These are phyloP conservation scores for Eumacrocentrus americanus DNA, from an alignment of 2,888 invertebrate genomes.

Conservation along the genomic window DNA sequence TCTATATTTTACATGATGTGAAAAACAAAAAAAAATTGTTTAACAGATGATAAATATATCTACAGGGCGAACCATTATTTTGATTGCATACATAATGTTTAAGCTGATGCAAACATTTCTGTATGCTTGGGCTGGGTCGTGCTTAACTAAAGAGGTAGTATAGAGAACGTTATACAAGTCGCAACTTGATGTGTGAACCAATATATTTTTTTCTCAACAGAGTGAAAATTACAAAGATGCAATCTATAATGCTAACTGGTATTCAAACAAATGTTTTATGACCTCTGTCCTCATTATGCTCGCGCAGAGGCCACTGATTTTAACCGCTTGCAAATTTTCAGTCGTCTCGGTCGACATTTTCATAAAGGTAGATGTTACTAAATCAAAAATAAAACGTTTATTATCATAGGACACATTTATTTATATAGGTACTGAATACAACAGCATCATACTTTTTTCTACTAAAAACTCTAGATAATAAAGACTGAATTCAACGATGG, in stretches of 20 bases:
- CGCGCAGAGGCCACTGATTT: conserved; percentile 9
- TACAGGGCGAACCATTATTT: conserved; percentile 9
- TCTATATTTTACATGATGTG: too few relatives aligned
- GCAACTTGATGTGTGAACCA: background rate
- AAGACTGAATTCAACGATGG: too few relatives aligned
- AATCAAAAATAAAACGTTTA: too few relatives aligned
- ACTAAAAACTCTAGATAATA: conserved; percentile 8
- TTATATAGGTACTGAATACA: conserved; percentile 32
- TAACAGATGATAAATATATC: background rate
- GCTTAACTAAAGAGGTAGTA: conserved; percentile 2
- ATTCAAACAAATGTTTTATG: conserved; percentile 18
- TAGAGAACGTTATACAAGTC: background rate
- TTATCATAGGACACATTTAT: too few relatives aligned
- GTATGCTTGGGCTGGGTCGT: background rate
- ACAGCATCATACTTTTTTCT: conserved; percentile 34
- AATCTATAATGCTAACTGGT: conserved; percentile 27
- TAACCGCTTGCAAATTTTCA: conserved; percentile 23
- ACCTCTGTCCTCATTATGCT: conserved; percentile 20
- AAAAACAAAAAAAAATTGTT: too few relatives aligned
- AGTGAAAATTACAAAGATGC: conserved; percentile 18
- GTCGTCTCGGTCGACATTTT: conserved; percentile 32
- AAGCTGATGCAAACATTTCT: background rate
- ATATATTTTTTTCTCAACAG: background rate
- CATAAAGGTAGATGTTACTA: conserved; percentile 35
- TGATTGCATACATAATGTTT: background rate